Conservation (phyloP, 2,888 invertebrate genomes). For the Rhaphigaster nebulosa region DNA sequence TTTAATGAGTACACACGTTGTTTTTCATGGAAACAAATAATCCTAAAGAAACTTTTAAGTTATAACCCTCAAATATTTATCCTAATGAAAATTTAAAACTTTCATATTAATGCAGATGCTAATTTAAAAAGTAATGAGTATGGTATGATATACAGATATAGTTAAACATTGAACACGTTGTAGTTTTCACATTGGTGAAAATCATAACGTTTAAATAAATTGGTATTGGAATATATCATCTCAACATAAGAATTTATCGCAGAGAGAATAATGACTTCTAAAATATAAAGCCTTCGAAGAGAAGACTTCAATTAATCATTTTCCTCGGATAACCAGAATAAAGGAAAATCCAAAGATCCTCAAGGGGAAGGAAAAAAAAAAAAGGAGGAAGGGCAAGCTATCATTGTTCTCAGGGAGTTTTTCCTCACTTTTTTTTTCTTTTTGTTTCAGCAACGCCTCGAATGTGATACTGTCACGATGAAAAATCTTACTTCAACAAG, state of each 20-base stretch:
- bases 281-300: background rate
- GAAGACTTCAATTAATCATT: background rate
- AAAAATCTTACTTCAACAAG: constrained; percentile 54
- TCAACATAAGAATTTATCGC: background rate
- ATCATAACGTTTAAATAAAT: too few species aligned
- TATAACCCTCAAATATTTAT: too few species aligned
- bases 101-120: too few species aligned
- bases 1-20: too few species aligned
- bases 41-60: too few species aligned
- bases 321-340: background rate
- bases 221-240: too few species aligned
- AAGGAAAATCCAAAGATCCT: constrained; percentile 28
- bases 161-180: too few species aligned
- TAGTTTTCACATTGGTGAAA: too few species aligned
- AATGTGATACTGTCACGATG: constrained; percentile 51
- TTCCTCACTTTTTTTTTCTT: background rate
- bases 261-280: background rate
- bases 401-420: constrained; percentile 13
- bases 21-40: too few species aligned
- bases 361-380: background rate
- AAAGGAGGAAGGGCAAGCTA: background rate
- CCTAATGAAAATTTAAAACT: too few species aligned
- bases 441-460: constrained; percentile 18
- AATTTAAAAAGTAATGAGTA: too few species aligned
- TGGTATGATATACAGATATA: too few species aligned